These are phyloP conservation scores for Hypolimnas misippus DNA, from an alignment of 2,888 invertebrate species.

Conservation along the genomic window DNA sequence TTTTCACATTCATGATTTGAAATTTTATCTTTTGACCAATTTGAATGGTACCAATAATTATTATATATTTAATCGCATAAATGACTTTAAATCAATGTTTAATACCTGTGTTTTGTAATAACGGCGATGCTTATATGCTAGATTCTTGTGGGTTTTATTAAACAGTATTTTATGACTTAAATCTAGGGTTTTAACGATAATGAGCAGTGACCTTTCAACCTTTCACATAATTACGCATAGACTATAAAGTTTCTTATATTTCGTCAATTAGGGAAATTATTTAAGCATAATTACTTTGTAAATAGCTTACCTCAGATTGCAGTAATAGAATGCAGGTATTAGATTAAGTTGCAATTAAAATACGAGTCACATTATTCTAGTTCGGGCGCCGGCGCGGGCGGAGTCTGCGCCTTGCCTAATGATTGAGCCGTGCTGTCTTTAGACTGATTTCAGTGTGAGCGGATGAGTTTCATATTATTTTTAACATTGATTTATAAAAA, in stretches of 20 bases:
- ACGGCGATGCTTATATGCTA: too few relatives aligned
- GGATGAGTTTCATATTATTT: too few relatives aligned
- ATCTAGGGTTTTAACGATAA: background rate
- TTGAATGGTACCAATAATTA: too few relatives aligned
- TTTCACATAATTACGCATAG: background rate
- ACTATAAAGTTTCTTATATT: constrained; percentile 1
- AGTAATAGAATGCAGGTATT: constrained; percentile 39
- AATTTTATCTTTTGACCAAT: too few relatives aligned
- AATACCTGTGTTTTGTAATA: too few relatives aligned
- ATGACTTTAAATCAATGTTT: too few relatives aligned
- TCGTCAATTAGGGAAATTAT: constrained; percentile 39
- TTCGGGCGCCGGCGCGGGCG: constrained; percentile 52
- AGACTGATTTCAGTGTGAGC: too few relatives aligned
- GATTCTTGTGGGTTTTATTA: too few relatives aligned
- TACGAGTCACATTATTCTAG: constrained; percentile 45
- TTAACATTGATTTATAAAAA: too few relatives aligned
- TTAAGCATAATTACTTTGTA: constrained; percentile 52
- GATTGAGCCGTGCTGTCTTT: constrained; percentile 32
- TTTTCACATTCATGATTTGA: too few relatives aligned
- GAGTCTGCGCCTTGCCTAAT: constrained; percentile 43
- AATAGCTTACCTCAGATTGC: constrained; percentile 46
- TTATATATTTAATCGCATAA: too few relatives aligned
- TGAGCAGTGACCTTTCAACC: background rate
- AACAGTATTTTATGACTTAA: background rate
- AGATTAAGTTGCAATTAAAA: constrained; percentile 58